Percentiles rank a stretch among this genome's conserved stretches.
These are phyloP conservation scores for Pseudorhombus dupliciocellatus DNA, from an alignment of 2,113 vertebrate species.

Conservation along the genomic window DNA sequence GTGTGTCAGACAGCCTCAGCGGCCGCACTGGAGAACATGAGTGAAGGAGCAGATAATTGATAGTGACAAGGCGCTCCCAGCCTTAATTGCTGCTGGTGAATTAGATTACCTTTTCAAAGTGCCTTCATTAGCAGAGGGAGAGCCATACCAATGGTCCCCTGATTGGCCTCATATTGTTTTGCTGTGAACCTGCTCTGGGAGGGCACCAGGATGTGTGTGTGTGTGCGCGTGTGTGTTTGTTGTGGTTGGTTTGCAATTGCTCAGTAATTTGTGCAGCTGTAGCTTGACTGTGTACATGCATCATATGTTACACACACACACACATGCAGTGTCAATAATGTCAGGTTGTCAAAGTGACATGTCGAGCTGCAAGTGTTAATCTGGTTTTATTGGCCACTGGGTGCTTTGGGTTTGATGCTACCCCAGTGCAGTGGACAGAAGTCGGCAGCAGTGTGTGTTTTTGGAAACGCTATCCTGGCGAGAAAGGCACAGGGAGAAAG, in stretches of 20 bases:
- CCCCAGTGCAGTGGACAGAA: neutral
- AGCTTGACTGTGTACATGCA: constrained; percentile 16
- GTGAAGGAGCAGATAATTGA: constrained; percentile 82
- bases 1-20: constrained; percentile 73
- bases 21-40: constrained; percentile 75
- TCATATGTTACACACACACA: constrained; percentile 1
- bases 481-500: neutral
- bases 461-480: neutral
- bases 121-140: constrained; percentile 80
- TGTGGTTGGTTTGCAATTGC: constrained; percentile 53
- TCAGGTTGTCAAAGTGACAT: constrained; percentile 45
- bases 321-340: constrained; percentile 31
- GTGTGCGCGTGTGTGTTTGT: constrained; percentile 46
- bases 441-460: neutral
- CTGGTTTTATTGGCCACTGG: constrained; percentile 1
- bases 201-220: constrained; percentile 32
- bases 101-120: constrained; percentile 85
- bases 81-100: constrained; percentile 83
- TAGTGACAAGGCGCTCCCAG: constrained; percentile 80
- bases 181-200: constrained; percentile 70
- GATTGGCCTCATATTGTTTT: constrained; percentile 82
- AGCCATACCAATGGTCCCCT: constrained; percentile 76
- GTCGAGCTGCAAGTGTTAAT: constrained; percentile 9
- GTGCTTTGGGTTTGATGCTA: neutral
- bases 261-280: constrained; percentile 45